phyloP scores from a whole-genome alignment of 2,797 vertebrate genomes.

The Falco peregrinus region DNA sequence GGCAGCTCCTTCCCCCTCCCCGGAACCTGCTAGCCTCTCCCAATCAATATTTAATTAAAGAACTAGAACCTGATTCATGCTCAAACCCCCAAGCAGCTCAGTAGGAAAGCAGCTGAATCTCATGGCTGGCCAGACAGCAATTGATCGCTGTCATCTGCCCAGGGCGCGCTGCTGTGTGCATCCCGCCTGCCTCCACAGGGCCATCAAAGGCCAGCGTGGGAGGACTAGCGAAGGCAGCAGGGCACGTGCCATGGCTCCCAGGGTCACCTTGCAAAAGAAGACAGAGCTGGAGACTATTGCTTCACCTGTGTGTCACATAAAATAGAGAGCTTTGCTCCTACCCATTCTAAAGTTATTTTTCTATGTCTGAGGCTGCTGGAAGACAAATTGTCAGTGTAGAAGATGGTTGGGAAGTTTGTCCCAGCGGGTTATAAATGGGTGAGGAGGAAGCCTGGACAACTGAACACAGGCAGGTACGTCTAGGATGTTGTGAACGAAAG shows the following conservation, averaged over 20 bases:
- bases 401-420: not conserved
- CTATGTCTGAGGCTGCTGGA: not conserved
- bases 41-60: constrained; percentile 73
- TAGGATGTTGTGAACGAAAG: not conserved
- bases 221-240: not conserved
- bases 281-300: not conserved
- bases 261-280: not conserved
- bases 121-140: not conserved
- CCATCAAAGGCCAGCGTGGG: not conserved
- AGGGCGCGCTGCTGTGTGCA: not conserved
- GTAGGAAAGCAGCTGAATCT: not conserved
- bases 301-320: not conserved
- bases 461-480: not conserved
- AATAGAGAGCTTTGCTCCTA: not conserved
- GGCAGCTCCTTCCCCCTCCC: not conserved
- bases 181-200: not conserved
- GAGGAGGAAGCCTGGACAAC: not conserved
- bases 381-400: not conserved
- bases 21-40: not conserved
- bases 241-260: accelerated
- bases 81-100: not conserved
- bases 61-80: constrained; percentile 47
- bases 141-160: not conserved
- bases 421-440: not conserved
- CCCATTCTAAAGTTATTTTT: not conserved